Percentiles rank a stretch among this genome's conserved stretches.
These are phyloP conservation scores for Parnassius mnemosyne DNA, from an alignment of 2,888 invertebrate genomes.

Conservation along the genomic window DNA sequence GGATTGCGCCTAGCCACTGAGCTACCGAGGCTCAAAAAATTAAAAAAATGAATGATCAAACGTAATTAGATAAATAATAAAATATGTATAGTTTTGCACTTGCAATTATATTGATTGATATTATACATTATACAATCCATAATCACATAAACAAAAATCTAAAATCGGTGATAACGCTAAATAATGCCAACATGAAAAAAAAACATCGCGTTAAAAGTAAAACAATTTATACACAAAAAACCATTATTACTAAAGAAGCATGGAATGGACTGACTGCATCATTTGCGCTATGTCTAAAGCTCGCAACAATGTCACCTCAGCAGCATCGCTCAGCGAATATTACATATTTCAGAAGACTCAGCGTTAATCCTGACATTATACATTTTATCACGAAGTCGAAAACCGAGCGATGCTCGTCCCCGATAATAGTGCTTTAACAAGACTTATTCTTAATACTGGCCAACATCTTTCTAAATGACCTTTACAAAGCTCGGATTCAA, in stretches of 20 bases:
- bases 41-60: no score
- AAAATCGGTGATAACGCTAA: no score
- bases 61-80: no score
- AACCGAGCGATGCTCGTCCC: conserved; percentile 8
- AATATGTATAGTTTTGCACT: no score
- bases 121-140: no score
- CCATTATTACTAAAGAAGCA: not conserved
- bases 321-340: conserved; percentile 24
- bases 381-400: conserved; percentile 39
- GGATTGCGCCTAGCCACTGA: no score
- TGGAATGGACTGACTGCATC: conserved; percentile 1
- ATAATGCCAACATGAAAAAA: no score
- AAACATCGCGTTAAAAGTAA: no score
- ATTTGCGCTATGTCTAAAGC: conserved; percentile 7
- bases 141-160: no score
- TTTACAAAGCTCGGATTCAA: not conserved
- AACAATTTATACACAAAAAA: no score
- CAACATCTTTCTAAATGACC: conserved; percentile 6
- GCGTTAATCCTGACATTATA: conserved; percentile 34
- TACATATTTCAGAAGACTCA: conserved; percentile 31
- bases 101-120: no score
- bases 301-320: conserved; percentile 15
- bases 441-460: conserved; percentile 13
- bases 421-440: conserved; percentile 15
- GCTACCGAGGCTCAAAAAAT: no score